Evolutionary conservation across 2,113 vertebrate species (phyloP).

Genomic region (Sialia sialis): DNA sequence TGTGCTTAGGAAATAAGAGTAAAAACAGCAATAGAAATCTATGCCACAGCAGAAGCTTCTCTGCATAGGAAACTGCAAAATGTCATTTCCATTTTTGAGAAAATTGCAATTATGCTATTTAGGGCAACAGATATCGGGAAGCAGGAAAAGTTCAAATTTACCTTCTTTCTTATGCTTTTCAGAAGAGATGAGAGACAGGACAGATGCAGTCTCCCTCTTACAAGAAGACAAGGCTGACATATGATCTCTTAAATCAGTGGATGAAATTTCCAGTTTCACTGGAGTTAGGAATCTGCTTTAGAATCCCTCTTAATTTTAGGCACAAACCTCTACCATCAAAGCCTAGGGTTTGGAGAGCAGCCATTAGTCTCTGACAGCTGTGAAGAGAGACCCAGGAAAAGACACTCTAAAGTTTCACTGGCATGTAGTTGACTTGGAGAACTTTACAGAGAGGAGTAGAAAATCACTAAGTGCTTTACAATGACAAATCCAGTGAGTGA

Average conservation of each 20-base stretch:
- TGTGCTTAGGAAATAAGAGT: not conserved
- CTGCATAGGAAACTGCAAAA: not conserved
- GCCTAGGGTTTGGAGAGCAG: not conserved
- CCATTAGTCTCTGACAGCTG: not conserved
- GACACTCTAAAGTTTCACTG: not conserved
- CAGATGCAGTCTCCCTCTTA: not conserved
- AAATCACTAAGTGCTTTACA: not conserved
- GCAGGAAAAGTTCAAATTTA: not conserved
- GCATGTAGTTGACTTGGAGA: not conserved
- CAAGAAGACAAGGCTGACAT: not conserved
- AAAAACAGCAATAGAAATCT: not conserved
- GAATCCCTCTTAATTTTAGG: not conserved
- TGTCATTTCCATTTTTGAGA: not conserved
- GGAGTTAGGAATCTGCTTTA: not conserved
- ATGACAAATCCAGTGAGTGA: not conserved
- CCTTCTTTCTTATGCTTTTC: not conserved
- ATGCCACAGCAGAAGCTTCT: not conserved
- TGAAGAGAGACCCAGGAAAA: not conserved
- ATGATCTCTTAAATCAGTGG: not conserved
- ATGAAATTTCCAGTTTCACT: not conserved
- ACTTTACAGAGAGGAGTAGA: not conserved
- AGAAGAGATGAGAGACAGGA: not conserved
- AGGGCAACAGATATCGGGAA: not conserved
- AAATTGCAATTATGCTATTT: not conserved
- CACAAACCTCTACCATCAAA: not conserved